Evolutionary conservation across 2,113 vertebrate genomes (phyloP), one percentile per base, ranked within the genome.

Genomic region (Misgurnus mizolepis): DNA sequence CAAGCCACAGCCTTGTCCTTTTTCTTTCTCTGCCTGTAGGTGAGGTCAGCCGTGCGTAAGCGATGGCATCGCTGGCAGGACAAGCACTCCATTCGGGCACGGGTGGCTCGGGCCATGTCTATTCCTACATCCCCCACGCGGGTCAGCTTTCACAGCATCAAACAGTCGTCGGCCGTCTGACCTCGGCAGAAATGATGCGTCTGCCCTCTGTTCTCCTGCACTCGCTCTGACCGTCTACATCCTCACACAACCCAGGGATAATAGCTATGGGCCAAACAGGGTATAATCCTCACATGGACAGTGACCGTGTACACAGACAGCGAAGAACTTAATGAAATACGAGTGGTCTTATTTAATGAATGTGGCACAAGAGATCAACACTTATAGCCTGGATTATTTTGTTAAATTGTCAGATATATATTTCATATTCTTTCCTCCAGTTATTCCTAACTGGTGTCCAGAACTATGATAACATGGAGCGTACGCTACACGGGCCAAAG

Each of bases 61-160:
- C 88, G 95, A 7, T 99, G 97, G 97, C 96, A 97, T 71, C 95
- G 96, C 67, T 99, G 98, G 97, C 96, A 98, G 83, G 98, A 98
- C 88, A 96, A 96, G 77, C 96, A 99, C 67, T 92, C 96, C 0
- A 94, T 99, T 4, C 92, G 94, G 0, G 95, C 95, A 1, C 93
- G 96, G 0, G 95, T 97, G 71, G 96, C 97, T 0, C 91, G 95
- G 0, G 96, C 98, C 84, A 97, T 99, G 97, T 99, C 98, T 89
- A 98, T 99, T 85, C 98, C 96, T 82, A 99, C 97, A 0, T 99
- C 98, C 1, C 97, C 98, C 0, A 98, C 97, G 4, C 93, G 96
- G 0, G 93, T 99, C 92, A 99, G 97, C 90, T 98, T 99, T 79
- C 97, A 99, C 91, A 98, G 97, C 92, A 97, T 98, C 94, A 98